Percentiles rank a stretch among this genome's conserved stretches.
phyloP scores from a whole-genome alignment of 2,888 invertebrate genomes.

The Trachelus troglodyta region DNA sequence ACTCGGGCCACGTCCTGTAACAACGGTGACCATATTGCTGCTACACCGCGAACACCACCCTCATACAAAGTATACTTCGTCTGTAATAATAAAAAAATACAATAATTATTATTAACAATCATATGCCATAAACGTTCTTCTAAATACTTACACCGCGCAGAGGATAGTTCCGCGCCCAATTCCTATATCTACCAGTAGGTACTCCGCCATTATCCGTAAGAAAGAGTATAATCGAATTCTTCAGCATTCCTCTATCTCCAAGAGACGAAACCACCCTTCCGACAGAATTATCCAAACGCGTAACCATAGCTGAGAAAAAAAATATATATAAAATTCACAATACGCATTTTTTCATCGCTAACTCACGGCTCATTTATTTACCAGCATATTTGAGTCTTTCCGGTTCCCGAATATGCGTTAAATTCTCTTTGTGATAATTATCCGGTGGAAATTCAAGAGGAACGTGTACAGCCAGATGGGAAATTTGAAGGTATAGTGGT shows the following conservation, averaged over 20 bases:
- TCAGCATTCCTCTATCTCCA: constrained; percentile 68
- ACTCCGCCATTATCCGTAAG: constrained; percentile 75
- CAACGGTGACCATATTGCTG: constrained; percentile 76
- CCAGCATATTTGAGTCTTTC: constrained; percentile 81
- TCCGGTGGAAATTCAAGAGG: constrained; percentile 76
- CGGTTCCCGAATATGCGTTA: constrained; percentile 75
- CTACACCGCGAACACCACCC: constrained; percentile 75
- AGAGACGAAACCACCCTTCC: constrained; percentile 71
- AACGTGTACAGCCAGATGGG: constrained; percentile 86
- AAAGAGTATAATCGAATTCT: constrained; percentile 74
- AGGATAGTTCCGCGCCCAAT: constrained; percentile 75
- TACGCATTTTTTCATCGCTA: background rate
- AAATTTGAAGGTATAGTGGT: constrained; percentile 84
- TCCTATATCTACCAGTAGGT: constrained; percentile 68
- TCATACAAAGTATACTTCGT: constrained; percentile 79
- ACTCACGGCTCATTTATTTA: constrained; percentile 53
- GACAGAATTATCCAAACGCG: constrained; percentile 74
- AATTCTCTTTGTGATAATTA: constrained; percentile 73
- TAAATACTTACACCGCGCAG: constrained; percentile 68
- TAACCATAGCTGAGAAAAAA: constrained; percentile 69
- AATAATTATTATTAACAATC: constrained; percentile 9
- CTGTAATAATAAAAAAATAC: constrained; percentile 55
- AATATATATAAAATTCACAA: background rate
- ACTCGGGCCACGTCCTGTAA: constrained; percentile 70
- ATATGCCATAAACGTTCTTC: background rate